These are phyloP conservation scores for Apis dorsata DNA, from an alignment of 1,140 invertebrate species.

Conservation along the genomic window DNA sequence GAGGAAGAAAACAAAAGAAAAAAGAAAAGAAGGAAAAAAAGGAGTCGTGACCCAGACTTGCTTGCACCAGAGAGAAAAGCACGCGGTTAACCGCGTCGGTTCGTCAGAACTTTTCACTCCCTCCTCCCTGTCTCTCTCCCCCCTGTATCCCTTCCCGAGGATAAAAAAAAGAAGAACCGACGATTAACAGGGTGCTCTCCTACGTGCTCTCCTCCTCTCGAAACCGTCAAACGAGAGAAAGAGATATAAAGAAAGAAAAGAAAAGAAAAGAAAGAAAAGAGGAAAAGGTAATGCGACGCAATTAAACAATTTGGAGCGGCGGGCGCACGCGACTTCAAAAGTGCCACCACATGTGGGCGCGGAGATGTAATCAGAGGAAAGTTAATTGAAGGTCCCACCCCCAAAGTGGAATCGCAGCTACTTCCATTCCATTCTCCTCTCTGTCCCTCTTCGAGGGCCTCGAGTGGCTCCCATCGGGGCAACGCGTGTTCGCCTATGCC, in stretches of 20 bases:
- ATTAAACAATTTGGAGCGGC: conserved; percentile 74
- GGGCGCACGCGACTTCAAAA: conserved; percentile 62
- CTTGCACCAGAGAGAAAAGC: background rate
- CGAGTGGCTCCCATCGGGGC: conserved; percentile 69
- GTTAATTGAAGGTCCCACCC: conserved; percentile 74
- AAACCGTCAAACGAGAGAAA: background rate
- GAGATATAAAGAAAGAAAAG: conserved; percentile 23
- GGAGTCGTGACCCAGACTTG: background rate
- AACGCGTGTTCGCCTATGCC: conserved; percentile 40
- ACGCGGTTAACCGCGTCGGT: background rate
- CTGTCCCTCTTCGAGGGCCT: conserved; percentile 18
- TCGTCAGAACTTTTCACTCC: conserved; percentile 2
- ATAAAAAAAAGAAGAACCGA: background rate
- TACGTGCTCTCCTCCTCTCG: background rate
- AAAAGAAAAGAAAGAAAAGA: conserved; percentile 28
- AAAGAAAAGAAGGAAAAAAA: background rate
- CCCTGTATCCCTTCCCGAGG: background rate
- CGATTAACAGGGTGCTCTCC: background rate
- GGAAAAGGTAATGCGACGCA: conserved; percentile 64
- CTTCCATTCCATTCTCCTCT: conserved; percentile 8
- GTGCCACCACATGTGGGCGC: conserved; percentile 64
- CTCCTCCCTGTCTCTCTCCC: background rate
- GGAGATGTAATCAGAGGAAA: conserved; percentile 70
- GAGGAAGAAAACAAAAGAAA: too few relatives aligned
- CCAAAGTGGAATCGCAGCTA: background rate